Evolutionary conservation across 2,888 invertebrate species (phyloP).

Genomic region (Nezara viridula): DNA sequence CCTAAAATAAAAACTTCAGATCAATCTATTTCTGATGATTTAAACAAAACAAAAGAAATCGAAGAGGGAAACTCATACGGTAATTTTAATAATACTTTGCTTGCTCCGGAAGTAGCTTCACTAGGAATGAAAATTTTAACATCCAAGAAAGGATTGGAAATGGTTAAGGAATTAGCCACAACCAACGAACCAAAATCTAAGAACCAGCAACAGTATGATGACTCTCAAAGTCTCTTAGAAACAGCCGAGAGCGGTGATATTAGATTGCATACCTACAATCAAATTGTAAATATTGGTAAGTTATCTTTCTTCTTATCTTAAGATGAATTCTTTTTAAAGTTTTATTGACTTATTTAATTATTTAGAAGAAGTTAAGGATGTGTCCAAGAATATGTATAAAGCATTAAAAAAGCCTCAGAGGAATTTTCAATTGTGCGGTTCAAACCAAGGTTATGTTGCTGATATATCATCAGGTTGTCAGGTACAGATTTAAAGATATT

Average conservation of each 20-base stretch:
- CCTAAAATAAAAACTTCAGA: neutral
- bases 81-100: slow-evolving; percentile 44
- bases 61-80: neutral
- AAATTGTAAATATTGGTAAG: slow-evolving; percentile 49
- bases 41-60: neutral
- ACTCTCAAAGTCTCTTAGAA: neutral
- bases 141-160: slow-evolving; percentile 55
- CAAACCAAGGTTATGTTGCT: slow-evolving; percentile 67
- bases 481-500: slow-evolving; percentile 64
- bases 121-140: slow-evolving; percentile 59
- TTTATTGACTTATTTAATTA: neutral
- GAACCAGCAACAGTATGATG: neutral
- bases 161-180: slow-evolving; percentile 45
- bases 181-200: neutral
- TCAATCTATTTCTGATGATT: neutral
- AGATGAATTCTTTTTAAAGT: neutral
- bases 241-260: slow-evolving; percentile 55
- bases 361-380: slow-evolving; percentile 38
- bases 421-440: slow-evolving; percentile 61
- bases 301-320: neutral
- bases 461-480: slow-evolving; percentile 68
- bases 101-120: slow-evolving; percentile 58
- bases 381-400: slow-evolving; percentile 3
- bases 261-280: slow-evolving; percentile 47
- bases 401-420: slow-evolving; percentile 26